Base-by-base conservation (phyloP, 2,113 vertebrate species). In the Otus sunia region DNA sequence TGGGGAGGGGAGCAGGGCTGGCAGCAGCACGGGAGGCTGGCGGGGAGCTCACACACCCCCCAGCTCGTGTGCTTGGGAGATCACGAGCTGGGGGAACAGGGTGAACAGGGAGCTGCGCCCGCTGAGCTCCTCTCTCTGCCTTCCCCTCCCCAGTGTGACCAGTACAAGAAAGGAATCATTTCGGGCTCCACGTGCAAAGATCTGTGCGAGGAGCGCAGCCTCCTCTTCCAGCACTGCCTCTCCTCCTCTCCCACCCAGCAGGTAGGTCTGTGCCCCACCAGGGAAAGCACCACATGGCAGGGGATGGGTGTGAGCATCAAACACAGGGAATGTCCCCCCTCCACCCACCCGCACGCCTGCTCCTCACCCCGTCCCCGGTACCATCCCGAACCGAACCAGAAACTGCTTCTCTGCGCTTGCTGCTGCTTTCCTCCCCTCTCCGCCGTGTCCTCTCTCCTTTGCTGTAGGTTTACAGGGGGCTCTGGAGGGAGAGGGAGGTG, bases 91-190 rank as follows among this genome's bases (percentile, higher is more conserved):
- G 30, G 59, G 26, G 66, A 26, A 22, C 5, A 12, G 5, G 39
- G 34, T 0, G 1, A 66, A 29, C 1, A 0, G 12, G n/a, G 25
- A 84, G 39, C 43, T 81, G 62, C 13, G n/a, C 43, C 15, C 0
- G 0, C 72, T 92, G 67, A 95, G 45, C 47, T 91, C 43, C 71
- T 64, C 5, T 75, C 60, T 84, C 66, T 89, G 26, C 56, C 55
- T 86, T 63, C 26, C 73, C 79, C 64, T 86, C 73, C 84, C 23
- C 98, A 99, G 99, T 99, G 99, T 19, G 99, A 99, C 94, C 99
- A 99, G 98, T 99, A 99, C 97, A 99, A 96, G 88, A 98, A 99
- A 76, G 99, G 99, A 12, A 98, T 99, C 34, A 99, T 99, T 96
- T 98, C 99, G 1, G 99, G 99, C 83, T 99, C 99, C 3, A 97